Conservation (phyloP, 2,113 vertebrate species). For the Ophthalmolycus amberensis region DNA sequence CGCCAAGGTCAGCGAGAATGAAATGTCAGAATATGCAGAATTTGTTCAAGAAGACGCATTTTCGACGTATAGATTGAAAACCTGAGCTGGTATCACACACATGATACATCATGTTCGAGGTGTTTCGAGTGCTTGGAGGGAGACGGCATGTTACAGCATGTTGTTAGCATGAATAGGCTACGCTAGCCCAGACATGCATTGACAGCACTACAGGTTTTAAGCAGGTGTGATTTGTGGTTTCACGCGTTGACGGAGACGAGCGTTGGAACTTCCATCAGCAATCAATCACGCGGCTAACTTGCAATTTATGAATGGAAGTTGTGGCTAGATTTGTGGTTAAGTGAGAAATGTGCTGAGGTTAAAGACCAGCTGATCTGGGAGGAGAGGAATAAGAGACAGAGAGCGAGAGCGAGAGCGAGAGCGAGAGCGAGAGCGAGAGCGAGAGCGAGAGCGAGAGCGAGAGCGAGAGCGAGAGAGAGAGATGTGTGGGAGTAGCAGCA, state of each 20-base stretch:
- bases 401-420: not conserved
- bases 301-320: not conserved
- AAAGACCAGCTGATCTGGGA: constrained; percentile 52
- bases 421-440: not conserved
- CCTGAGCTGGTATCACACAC: not conserved
- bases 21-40: constrained; percentile 22
- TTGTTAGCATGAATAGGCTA: not conserved
- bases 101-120: not conserved
- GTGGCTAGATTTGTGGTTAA: constrained; percentile 31
- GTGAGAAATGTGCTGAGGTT: constrained; percentile 48
- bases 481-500: constrained; percentile 52
- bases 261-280: not conserved
- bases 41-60: not conserved
- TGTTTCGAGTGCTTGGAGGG: not conserved
- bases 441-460: too few relatives aligned
- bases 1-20: constrained; percentile 54
- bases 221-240: not conserved
- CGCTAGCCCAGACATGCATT: not conserved
- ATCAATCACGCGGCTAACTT: not conserved
- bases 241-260: not conserved
- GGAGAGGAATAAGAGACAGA: constrained; percentile 22
- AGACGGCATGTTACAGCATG: not conserved
- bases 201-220: not conserved
- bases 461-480: too few relatives aligned
- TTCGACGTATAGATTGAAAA: constrained; percentile 11